Evolutionary conservation across 1,140 invertebrate species (phyloP).

Genomic region (Mya arenaria): DNA sequence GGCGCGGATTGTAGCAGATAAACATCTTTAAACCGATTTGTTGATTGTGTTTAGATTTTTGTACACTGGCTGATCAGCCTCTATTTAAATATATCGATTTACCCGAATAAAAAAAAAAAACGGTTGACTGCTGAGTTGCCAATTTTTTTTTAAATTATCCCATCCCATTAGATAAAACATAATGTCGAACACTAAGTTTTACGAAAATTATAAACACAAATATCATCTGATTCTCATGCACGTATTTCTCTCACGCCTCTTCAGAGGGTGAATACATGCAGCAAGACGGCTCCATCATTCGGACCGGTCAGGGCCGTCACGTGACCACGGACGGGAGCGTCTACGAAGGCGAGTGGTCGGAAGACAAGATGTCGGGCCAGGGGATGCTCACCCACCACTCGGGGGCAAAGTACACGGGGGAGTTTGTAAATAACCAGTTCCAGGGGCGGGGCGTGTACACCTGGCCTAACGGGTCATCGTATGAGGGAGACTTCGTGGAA

Average conservation of each 20-base stretch:
- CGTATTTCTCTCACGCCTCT: too few species aligned
- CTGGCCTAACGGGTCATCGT: conserved; percentile 80
- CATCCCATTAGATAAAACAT: too few species aligned
- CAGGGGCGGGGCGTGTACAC: conserved; percentile 79
- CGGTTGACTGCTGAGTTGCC: too few species aligned
- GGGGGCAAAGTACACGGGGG: conserved; percentile 76
- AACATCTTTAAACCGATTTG: too few species aligned
- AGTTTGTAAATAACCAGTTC: conserved; percentile 80
- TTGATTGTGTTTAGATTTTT: too few species aligned
- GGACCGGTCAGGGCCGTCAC: conserved; percentile 76
- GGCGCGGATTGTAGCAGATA: too few species aligned
- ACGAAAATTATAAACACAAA: background rate
- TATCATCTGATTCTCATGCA: background rate
- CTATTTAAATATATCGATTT: too few species aligned
- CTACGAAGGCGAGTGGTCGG: conserved; percentile 78
- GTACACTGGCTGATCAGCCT: too few species aligned
- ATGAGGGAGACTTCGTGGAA: conserved; percentile 78
- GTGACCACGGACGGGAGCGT: conserved; percentile 72
- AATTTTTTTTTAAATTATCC: too few species aligned
- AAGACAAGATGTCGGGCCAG: conserved; percentile 79
- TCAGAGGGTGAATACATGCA: conserved; percentile 79
- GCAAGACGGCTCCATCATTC: conserved; percentile 71
- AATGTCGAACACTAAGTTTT: background rate
- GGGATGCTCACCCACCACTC: conserved; percentile 75
- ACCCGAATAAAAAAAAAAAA: too few species aligned